A percentile compares a stretch with the other conserved stretches of the same genome.
Evolutionary conservation across 2,113 vertebrate genomes (phyloP).

Genomic region (Penelope pileata): DNA sequence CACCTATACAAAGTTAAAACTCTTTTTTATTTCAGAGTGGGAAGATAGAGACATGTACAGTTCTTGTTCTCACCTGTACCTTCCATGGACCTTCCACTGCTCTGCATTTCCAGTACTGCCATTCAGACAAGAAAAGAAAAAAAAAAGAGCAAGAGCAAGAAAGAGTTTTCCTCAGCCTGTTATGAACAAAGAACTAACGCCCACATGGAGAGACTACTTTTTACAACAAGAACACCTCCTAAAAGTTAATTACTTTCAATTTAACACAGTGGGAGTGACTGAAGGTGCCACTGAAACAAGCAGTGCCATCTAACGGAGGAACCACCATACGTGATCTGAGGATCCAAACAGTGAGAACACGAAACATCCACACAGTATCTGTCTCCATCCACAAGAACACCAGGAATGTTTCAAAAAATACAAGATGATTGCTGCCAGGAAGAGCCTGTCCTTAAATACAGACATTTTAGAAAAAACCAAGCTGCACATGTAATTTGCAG

Average conservation of each 20-base stretch:
- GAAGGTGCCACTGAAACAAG: background rate
- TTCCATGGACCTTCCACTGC: background rate
- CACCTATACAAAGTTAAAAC: background rate
- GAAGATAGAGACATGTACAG: background rate
- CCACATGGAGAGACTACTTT: background rate
- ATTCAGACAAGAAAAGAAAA: rapidly evolving
- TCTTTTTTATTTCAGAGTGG: background rate
- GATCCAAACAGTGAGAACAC: background rate
- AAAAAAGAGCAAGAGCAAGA: background rate
- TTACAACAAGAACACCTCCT: conserved; percentile 7
- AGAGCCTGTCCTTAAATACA: background rate
- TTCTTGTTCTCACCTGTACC: background rate
- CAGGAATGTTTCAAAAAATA: background rate
- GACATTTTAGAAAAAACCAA: background rate
- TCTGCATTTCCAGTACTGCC: background rate
- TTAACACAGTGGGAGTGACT: background rate
- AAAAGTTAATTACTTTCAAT: background rate
- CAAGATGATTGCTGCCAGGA: background rate
- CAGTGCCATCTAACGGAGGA: conserved; percentile 50
- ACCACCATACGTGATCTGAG: background rate
- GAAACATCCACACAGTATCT: rapidly evolving
- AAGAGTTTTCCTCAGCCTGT: background rate
- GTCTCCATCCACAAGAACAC: background rate
- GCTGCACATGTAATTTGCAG: rapidly evolving
- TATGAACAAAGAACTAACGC: background rate